Conservation (phyloP, 2,888 invertebrate species). For the Habrosyne pyritoides region DNA sequence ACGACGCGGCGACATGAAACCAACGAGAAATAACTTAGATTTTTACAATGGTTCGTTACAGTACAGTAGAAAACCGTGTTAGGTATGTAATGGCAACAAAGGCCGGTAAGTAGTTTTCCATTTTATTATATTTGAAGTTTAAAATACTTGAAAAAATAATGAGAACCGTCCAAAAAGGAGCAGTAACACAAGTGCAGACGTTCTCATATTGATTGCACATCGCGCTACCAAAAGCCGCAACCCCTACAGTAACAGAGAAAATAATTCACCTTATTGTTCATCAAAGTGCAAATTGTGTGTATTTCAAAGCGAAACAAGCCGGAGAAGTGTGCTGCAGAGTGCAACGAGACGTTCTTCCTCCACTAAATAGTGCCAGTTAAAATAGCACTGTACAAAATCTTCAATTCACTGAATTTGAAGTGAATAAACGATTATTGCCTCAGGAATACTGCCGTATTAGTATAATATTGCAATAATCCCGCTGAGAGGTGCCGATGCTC, state of each 20-base stretch:
- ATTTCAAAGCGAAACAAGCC: neutral
- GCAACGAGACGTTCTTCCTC: neutral
- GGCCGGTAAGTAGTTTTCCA: neutral
- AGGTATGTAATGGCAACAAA: neutral
- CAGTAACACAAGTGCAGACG: neutral
- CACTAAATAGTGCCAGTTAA: neutral
- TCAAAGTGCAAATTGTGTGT: slow-evolving; percentile 1
- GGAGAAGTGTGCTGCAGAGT: neutral
- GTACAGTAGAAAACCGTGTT: neutral
- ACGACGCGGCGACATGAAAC: neutral
- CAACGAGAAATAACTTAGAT: neutral
- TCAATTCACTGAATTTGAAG: neutral
- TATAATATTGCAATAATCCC: slow-evolving; percentile 1
- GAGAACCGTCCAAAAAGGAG: neutral
- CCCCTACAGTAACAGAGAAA: neutral
- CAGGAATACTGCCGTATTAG: neutral
- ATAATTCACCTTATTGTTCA: neutral
- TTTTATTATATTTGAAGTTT: no score
- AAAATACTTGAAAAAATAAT: neutral
- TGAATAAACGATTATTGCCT: neutral
- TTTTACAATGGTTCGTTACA: neutral
- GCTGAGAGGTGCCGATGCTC: neutral
- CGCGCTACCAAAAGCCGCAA: neutral
- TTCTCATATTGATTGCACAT: neutral
- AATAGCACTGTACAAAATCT: neutral